These are phyloP conservation scores for Sminthurides bifidus DNA, from an alignment of 1,140 invertebrate species.

Conservation along the genomic window DNA sequence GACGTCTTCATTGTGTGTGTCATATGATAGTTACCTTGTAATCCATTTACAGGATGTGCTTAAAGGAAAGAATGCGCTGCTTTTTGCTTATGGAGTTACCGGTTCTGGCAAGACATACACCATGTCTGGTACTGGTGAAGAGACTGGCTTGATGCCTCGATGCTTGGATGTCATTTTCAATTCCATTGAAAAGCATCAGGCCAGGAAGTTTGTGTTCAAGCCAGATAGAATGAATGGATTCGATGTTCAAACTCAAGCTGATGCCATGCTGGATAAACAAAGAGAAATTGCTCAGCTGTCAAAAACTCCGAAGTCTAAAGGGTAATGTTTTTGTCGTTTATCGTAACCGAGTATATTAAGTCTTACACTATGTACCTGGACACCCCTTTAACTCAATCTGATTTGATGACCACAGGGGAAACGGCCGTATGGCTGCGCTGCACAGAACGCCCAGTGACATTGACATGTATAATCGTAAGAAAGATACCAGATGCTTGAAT, in stretches of 20 bases:
- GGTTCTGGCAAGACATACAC: conserved; percentile 94
- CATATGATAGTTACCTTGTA: neutral
- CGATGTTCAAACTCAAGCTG: conserved; percentile 72
- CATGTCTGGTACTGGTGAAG: conserved; percentile 59
- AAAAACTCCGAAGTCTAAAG: conserved; percentile 29
- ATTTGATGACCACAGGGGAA: too few relatives aligned
- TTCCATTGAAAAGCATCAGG: conserved; percentile 62
- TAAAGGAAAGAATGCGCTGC: conserved; percentile 68
- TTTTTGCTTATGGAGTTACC: conserved; percentile 94
- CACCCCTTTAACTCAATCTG: too few relatives aligned
- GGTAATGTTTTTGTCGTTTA: too few relatives aligned
- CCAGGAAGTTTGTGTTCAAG: conserved; percentile 76
- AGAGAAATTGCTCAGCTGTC: conserved; percentile 32
- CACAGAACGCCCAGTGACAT: too few relatives aligned
- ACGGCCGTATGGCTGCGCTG: too few relatives aligned
- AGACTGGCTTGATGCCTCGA: conserved; percentile 62
- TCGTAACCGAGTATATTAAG: too few relatives aligned
- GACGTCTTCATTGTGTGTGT: neutral
- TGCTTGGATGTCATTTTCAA: conserved; percentile 87
- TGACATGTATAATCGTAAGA: too few relatives aligned
- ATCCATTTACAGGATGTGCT: conserved; percentile 46
- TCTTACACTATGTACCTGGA: too few relatives aligned
- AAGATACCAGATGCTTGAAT: too few relatives aligned
- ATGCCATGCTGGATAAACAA: conserved; percentile 70
- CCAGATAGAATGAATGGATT: conserved; percentile 89